phyloP scores from a whole-genome alignment of 64 coral and sea anemone species.

The Montipora foliosa region DNA sequence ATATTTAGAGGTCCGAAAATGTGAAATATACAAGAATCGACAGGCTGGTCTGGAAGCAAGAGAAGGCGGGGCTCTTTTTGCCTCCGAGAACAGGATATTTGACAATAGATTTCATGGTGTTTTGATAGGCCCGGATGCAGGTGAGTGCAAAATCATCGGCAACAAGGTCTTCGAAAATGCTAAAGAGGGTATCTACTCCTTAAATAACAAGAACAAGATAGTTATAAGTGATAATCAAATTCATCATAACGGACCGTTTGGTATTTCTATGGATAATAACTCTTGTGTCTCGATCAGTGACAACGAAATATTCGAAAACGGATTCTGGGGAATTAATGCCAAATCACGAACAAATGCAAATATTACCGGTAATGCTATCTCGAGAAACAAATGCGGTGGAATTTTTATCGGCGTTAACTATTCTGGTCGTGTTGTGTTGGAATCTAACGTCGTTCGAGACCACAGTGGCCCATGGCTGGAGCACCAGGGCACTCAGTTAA shows the following conservation, averaged over 20 bases:
- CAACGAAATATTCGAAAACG: conserved; percentile 78
- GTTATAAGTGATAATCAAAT: conserved; percentile 35
- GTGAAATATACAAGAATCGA: conserved; percentile 57
- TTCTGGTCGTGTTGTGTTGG: conserved; percentile 60
- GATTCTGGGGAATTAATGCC: conserved; percentile 72
- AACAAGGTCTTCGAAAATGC: conserved; percentile 83
- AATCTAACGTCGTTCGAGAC: conserved; percentile 57
- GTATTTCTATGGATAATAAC: conserved; percentile 49
- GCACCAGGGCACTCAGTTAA: not conserved
- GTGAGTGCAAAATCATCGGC: conserved; percentile 13
- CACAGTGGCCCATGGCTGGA: conserved; percentile 72
- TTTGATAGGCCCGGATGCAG: conserved; percentile 72
- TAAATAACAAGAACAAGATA: not conserved
- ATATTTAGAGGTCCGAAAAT: not conserved
- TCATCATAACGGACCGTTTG: conserved; percentile 79
- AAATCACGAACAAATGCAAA: conserved; percentile 31
- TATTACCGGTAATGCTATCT: conserved; percentile 52
- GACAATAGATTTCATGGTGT: conserved; percentile 57
- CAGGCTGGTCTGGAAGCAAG: conserved; percentile 76
- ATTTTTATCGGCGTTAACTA: conserved; percentile 64
- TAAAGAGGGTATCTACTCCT: conserved; percentile 34
- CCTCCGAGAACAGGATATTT: conserved; percentile 60
- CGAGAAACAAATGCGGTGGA: conserved; percentile 78
- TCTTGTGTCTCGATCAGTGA: not conserved
- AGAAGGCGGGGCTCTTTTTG: conserved; percentile 53